Percentiles rank a stretch among this genome's conserved stretches.
Evolutionary conservation across 2,113 vertebrate species (phyloP).

Genomic region (Halcyon senegalensis): DNA sequence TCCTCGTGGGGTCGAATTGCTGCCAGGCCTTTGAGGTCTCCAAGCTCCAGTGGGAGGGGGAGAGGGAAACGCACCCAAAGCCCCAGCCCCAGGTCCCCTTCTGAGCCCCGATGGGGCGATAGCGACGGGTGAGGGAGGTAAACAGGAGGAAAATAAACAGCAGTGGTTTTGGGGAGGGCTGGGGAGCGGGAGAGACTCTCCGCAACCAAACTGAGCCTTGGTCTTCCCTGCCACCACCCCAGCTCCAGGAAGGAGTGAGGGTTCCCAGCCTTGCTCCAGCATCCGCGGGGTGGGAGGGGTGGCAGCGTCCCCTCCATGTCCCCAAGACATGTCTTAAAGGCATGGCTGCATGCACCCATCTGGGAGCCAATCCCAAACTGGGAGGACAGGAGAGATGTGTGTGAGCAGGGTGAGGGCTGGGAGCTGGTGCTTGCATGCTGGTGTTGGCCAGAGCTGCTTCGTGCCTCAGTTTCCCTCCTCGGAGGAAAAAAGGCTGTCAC

Average conservation of each 20-base stretch:
- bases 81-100: accelerated
- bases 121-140: not conserved
- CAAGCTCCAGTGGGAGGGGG: accelerated
- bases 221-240: not conserved
- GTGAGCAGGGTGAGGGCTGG: not conserved
- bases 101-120: accelerated
- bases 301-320: not conserved
- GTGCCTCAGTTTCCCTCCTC: not conserved
- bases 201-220: accelerated
- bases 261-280: not conserved
- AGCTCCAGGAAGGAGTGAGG: not conserved
- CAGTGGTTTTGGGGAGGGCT: accelerated
- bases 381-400: accelerated
- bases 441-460: accelerated
- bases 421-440: not conserved
- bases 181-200: not conserved
- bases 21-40: not conserved
- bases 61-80: not conserved
- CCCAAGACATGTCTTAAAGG: not conserved
- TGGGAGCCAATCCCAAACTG: accelerated
- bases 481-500: not conserved
- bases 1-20: accelerated
- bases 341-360: accelerated
- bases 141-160: not conserved
- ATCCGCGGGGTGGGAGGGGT: not conserved